These are phyloP conservation scores for Aegithalos caudatus DNA, from an alignment of 2,113 vertebrate genomes.

Conservation along the genomic window DNA sequence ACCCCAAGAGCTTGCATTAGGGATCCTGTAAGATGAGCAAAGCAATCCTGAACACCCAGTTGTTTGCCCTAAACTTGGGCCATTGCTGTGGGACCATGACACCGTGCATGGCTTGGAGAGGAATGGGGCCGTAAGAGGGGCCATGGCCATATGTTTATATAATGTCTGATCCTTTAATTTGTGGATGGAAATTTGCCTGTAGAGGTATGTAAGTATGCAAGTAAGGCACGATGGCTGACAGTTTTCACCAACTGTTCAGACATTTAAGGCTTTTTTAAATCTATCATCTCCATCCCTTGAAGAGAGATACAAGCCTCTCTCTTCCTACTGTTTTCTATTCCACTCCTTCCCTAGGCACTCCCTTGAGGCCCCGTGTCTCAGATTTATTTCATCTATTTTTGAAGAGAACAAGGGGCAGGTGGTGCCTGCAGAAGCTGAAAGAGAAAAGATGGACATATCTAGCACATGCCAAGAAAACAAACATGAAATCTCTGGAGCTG, in stretches of 20 bases:
- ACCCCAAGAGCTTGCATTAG: not conserved
- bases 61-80: not conserved
- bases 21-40: not conserved
- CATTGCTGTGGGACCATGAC: not conserved
- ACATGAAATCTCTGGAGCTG: conserved; percentile 9
- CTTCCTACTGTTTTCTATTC: conserved; percentile 43
- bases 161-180: not conserved
- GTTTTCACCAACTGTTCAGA: not conserved
- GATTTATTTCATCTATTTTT: conserved; percentile 51
- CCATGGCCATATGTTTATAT: not conserved
- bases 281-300: not conserved
- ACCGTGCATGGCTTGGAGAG: not conserved
- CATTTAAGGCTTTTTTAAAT: not conserved
- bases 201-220: not conserved
- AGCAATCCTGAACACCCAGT: not conserved
- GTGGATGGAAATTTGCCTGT: not conserved
- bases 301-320: not conserved
- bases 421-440: conserved; percentile 43
- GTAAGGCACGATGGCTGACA: not conserved
- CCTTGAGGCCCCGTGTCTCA: not conserved
- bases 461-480: conserved; percentile 53
- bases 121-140: not conserved
- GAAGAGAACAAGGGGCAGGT: conserved; percentile 16
- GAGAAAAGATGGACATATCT: conserved; percentile 42
- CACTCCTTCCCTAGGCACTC: not conserved